A percentile compares a stretch with the other conserved stretches of the same genome.
Evolutionary conservation across 2,888 invertebrate species (phyloP).

Genomic region (Myopa testacea): DNA sequence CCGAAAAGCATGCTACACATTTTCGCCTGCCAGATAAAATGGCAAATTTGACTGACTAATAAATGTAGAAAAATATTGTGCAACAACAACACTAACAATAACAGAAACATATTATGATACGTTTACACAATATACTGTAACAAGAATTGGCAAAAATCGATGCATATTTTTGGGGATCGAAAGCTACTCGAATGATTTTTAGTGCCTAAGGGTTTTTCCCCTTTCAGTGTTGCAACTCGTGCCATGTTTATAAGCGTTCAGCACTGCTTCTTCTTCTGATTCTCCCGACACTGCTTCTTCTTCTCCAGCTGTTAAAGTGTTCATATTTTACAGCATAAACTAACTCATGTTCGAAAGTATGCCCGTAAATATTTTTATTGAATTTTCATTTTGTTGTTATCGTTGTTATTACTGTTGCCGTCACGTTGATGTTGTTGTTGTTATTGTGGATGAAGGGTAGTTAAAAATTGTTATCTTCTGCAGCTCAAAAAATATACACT

Average conservation of each 20-base stretch:
- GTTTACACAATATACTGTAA: not conserved
- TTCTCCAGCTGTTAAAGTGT: not conserved
- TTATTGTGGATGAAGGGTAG: not conserved
- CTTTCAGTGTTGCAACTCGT: not conserved
- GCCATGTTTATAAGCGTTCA: not conserved
- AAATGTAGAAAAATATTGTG: not conserved
- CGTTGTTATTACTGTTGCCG: not conserved
- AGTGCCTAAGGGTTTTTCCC: not conserved
- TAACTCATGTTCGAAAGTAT: not conserved
- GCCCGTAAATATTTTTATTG: conserved; percentile 2
- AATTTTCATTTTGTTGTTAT: not conserved
- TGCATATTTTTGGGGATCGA: not conserved
- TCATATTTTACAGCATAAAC: not conserved
- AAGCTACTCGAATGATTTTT: not conserved
- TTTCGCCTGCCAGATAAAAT: conserved; percentile 23
- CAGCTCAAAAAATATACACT: not conserved
- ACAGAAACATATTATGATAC: not conserved
- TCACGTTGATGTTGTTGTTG: not conserved
- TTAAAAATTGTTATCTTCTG: not conserved
- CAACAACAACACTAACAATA: not conserved
- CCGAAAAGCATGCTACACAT: conserved; percentile 22
- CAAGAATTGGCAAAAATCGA: not conserved
- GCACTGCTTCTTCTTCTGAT: not conserved
- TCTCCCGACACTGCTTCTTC: not conserved
- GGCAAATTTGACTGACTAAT: conserved; percentile 24